Evolutionary conservation across 2,797 vertebrate genomes (phyloP), one percentile per base, ranked within the genome.

Genomic region (Acanthopagrus latus): DNA sequence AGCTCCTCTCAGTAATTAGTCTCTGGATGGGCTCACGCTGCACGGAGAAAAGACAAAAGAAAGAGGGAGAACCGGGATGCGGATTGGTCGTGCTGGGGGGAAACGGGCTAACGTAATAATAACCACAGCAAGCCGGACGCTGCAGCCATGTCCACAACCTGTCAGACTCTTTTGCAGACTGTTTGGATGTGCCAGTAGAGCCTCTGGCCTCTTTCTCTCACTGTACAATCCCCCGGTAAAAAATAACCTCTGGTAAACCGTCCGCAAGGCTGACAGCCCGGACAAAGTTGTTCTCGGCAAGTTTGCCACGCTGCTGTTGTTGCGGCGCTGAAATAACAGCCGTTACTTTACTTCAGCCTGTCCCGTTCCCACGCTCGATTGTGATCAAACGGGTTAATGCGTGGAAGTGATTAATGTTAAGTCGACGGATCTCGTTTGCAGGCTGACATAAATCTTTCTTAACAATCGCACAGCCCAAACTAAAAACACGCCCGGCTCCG

Each of bases 1-100:
- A 75, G 76, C 58, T 84, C 47, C 59, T 83, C 79, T 74, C 76
- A 68, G 52, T 91, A 91, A 89, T 91, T 87, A 88, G 85, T 85
- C 79, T 86, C 81, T 72, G 60, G 83, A 63, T 50, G 52, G 70
- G 43, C 82, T 83, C 41, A 60, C 43, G n/a, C 41, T 59, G 47
- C 59, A 65, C 44, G 20, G 48, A 80, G 55, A 80, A 25, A 7
- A 62, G 55, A 62, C 51, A 25, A 44, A 55, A 48, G 23, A 41
- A 5, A 16, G 59, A 64, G 41, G 69, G 13, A 52, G 17, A 80
- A 33, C 29, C 33, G 1, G 21, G 55, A 44, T 64, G 33, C n/a
- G 50, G 20, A 43, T 18, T 56, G n/a, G 27, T 57, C 73, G 65
- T 20, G 23, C 13, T 17, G 29, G 33, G 16, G 21, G 23, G 25